Evolutionary conservation across 2,888 invertebrate species (phyloP), one percentile per base, ranked within the genome.

Genomic region (Cryptocheilus praepositus): DNA sequence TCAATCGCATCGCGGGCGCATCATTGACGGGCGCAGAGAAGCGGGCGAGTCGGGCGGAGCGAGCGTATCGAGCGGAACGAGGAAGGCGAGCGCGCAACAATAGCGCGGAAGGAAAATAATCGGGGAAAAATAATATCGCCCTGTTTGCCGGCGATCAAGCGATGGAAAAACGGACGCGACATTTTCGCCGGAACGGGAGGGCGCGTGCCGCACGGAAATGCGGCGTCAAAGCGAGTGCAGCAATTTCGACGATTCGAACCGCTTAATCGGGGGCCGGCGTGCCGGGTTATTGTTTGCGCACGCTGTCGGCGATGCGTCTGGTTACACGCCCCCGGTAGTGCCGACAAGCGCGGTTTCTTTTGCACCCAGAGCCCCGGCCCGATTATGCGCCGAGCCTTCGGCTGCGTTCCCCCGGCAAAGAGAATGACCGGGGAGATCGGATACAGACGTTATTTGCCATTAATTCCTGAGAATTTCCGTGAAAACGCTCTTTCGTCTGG

Each of bases 391-490:
- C 15, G 13, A 28, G 36, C 43, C 18, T 16, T 49, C 49, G 8
- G 13, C 18, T n/a, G 49, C 16, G 1, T n/a, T 13, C 16, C 16
- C 49, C 49, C 8, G 15, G 16, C 16, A 18, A 49, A 16, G 16
- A 49, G 18, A 49, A 22, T 25, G 22, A 22, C 21, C 53, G 53
- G 0, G 36, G 19, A 44, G 15, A 46, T 45, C n/a, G 21, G 58
- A 44, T 56, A 71, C 45, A 56, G 52, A 49, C 66, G 70, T 70
- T 74, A 78, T 75, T 77, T 65, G 80, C 71, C 69, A 75, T 80
- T 79, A 80, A 80, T 77, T 71, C 71, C 69, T 70, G 80, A 74
- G 74, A 73, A 79, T 77, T 79, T 73, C 67, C 58, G 72, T 61
- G 72, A 78, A 73, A 80, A 77, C 77, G 71, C 59, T 73, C 75